Percentiles rank a stretch among this genome's conserved stretches.
Conservation (phyloP, 2,113 vertebrate genomes). For the Elephantulus edwardii region DNA sequence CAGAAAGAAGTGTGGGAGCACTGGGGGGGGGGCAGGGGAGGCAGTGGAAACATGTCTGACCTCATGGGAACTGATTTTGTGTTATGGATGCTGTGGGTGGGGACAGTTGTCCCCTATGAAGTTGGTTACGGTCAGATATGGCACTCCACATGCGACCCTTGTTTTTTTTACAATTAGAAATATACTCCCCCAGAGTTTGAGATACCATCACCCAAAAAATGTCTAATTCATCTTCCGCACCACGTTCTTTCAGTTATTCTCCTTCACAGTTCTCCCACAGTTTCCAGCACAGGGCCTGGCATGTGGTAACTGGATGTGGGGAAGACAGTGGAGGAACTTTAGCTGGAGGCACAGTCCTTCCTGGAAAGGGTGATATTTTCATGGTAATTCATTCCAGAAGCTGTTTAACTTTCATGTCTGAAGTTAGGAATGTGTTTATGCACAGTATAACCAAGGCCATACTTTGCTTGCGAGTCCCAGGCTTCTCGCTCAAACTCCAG, state of each 20-base stretch:
- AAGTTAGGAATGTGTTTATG: not conserved
- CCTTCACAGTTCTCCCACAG: not conserved
- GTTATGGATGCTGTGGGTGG: too few species aligned
- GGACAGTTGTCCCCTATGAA: too few species aligned
- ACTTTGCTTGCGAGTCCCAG: not conserved
- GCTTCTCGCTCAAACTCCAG: not conserved
- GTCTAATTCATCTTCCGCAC: not conserved
- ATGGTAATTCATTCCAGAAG: slow-evolving; percentile 40
- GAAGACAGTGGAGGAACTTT: not conserved
- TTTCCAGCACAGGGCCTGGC: not conserved
- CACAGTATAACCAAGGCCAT: not conserved
- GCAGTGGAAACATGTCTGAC: too few species aligned
- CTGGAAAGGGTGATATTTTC: slow-evolving; percentile 40
- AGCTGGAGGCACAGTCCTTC: not conserved
- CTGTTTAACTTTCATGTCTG: not conserved
- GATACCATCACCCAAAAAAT: not conserved
- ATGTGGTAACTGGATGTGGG: not conserved
- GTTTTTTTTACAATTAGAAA: not conserved
- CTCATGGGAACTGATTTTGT: too few species aligned
- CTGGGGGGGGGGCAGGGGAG: too few species aligned
- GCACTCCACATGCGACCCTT: too few species aligned
- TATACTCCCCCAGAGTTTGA: not conserved
- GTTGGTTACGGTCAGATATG: too few species aligned
- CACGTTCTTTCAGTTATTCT: not conserved
- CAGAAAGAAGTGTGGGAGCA: too few species aligned